Percentiles rank a stretch among this genome's conserved stretches.
Evolutionary conservation across 2,797 vertebrate species (phyloP).

Genomic region (Melopsittacus undulatus): DNA sequence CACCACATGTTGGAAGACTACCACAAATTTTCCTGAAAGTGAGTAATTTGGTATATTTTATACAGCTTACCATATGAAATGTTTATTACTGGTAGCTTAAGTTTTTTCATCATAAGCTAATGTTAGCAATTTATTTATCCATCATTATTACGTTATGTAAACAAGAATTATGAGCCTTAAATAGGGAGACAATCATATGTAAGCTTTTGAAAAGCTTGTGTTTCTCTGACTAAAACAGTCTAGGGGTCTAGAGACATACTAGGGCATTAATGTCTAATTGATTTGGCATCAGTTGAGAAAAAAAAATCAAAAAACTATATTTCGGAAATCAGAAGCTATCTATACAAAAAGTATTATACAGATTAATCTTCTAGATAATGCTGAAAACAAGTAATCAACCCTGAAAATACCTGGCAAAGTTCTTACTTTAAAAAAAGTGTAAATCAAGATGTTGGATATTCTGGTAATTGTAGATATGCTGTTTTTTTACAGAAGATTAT

Average conservation of each 20-base stretch:
- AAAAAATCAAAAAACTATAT: background rate
- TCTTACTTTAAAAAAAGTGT: background rate
- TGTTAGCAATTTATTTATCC: background rate
- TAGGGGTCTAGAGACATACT: background rate
- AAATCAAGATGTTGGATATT: background rate
- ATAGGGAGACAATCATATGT: background rate
- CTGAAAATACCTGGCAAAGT: background rate
- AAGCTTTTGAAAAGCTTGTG: background rate
- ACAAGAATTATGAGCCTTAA: background rate
- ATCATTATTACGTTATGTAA: background rate
- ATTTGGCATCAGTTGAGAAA: background rate
- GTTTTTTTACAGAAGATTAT: background rate
- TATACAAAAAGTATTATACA: background rate
- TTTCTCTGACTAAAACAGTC: background rate
- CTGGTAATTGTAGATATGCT: background rate
- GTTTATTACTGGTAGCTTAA: background rate
- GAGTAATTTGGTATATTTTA: background rate
- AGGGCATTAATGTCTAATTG: conserved; percentile 10
- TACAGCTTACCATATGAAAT: background rate
- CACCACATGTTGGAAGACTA: background rate
- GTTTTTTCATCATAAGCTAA: background rate
- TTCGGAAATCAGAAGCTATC: background rate
- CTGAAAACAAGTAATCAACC: background rate
- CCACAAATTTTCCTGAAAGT: background rate
- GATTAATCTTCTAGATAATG: background rate